Conservation (phyloP, 2,113 vertebrate genomes). For the Brienomyrus longianalis region DNA sequence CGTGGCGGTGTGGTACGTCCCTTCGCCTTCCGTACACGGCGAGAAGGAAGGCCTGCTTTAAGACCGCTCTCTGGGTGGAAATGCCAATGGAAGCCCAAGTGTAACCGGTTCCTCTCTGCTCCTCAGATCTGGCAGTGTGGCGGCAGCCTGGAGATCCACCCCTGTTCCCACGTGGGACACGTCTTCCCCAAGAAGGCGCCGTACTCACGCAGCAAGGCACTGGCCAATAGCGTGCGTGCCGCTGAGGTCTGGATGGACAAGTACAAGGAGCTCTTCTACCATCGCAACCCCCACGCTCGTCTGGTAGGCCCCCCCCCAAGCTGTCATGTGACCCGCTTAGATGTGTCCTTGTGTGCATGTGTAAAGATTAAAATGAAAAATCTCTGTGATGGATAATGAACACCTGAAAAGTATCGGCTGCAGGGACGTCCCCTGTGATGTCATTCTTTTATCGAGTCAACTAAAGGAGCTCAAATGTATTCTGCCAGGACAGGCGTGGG, state of each 20-base stretch:
- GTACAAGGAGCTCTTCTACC: constrained; percentile 88
- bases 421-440: not conserved
- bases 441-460: not conserved
- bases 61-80: not conserved
- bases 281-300: constrained; percentile 82
- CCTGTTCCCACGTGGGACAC: constrained; percentile 93
- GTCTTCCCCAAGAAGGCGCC: constrained; percentile 93
- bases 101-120: constrained; percentile 15
- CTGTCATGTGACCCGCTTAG: not conserved
- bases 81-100: not conserved
- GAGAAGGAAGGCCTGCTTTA: not conserved
- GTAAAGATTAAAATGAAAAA: too few relatives aligned
- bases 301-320: constrained; percentile 64
- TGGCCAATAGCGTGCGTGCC: constrained; percentile 89
- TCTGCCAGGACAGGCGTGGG: not conserved
- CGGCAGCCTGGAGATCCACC: constrained; percentile 87
- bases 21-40: not conserved
- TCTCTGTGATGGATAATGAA: not conserved
- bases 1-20: not conserved
- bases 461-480: not conserved
- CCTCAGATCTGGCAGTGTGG: constrained; percentile 95
- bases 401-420: not conserved
- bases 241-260: constrained; percentile 97
- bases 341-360: too few relatives aligned
- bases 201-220: constrained; percentile 84